A percentile compares a stretch with the other conserved stretches of the same genome.
These are phyloP conservation scores for Laterallus jamaicensis DNA, from an alignment of 2,113 vertebrate species.

Conservation along the genomic window DNA sequence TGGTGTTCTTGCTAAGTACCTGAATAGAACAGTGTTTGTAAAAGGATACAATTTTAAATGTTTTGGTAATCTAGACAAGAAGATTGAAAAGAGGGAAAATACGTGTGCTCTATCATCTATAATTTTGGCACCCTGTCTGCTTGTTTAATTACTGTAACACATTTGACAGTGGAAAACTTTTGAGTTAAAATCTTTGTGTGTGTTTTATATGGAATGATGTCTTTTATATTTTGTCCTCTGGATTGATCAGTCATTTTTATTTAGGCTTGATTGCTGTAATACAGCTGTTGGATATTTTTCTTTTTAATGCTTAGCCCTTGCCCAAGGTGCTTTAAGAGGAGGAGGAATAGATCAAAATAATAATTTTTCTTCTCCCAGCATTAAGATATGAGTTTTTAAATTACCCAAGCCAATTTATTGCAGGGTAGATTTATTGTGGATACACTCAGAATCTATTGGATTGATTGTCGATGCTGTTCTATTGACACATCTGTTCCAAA, in stretches of 20 bases:
- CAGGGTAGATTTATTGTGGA: background rate
- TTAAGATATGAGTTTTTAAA: conserved; percentile 49
- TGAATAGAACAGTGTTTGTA: background rate
- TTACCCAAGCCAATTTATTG: conserved; percentile 25
- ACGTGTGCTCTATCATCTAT: background rate
- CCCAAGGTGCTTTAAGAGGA: conserved; percentile 12
- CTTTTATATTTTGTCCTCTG: conserved; percentile 22
- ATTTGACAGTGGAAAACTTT: conserved; percentile 29
- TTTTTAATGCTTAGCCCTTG: conserved; percentile 35
- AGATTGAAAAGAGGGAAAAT: background rate
- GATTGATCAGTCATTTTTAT: conserved; percentile 31
- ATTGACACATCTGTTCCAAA: conserved; percentile 22
- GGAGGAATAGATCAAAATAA: conserved; percentile 44
- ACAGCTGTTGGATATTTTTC: conserved; percentile 39
- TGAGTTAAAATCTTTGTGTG: conserved; percentile 22
- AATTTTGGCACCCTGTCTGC: background rate
- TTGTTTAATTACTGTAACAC: conserved; percentile 5
- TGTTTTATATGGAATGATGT: background rate
- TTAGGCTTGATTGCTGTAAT: conserved; percentile 10
- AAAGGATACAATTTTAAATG: background rate
- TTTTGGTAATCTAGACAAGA: background rate
- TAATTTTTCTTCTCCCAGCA: conserved; percentile 44
- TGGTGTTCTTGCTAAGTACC: background rate
- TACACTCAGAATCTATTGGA: conserved; percentile 30
- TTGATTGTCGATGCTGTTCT: conserved; percentile 49